phyloP scores from a whole-genome alignment of 2,888 invertebrate species.

The Acheta domesticus region DNA sequence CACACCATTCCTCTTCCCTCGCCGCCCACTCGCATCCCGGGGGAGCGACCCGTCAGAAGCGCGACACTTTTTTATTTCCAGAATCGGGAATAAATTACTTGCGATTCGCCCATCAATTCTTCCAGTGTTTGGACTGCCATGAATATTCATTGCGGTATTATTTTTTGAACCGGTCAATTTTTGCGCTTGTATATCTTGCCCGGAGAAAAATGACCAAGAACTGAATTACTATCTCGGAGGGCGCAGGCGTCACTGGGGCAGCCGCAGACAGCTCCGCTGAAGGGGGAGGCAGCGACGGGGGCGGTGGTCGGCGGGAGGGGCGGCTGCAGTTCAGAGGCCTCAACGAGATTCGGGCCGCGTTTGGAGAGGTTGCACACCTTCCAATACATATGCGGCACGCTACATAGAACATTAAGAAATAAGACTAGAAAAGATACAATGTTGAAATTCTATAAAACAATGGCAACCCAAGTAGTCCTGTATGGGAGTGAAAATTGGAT shows the following conservation, averaged over 20 bases:
- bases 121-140: constrained; percentile 21
- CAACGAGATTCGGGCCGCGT: too few species aligned
- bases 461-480: too few species aligned
- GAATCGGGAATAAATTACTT: constrained; percentile 21
- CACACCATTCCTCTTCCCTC: not conserved
- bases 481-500: too few species aligned
- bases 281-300: too few species aligned
- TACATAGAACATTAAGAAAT: too few species aligned
- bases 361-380: too few species aligned
- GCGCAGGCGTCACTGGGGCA: not conserved
- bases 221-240: not conserved
- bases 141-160: constrained; percentile 21
- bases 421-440: too few species aligned
- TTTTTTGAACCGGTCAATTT: constrained; percentile 21
- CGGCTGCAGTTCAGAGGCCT: too few species aligned
- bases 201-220: constrained; percentile 18
- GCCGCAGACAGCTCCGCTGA: not conserved
- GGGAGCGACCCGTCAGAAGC: not conserved
- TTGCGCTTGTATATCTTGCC: constrained; percentile 18
- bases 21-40: not conserved
- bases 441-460: too few species aligned
- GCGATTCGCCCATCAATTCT: constrained; percentile 19
- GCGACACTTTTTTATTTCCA: constrained; percentile 4
- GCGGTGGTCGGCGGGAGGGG: too few species aligned
- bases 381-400: too few species aligned